Percentiles rank a stretch among this genome's conserved stretches.
Evolutionary conservation across 2,888 invertebrate species (phyloP).

Genomic region (Tetropium fuscum): DNA sequence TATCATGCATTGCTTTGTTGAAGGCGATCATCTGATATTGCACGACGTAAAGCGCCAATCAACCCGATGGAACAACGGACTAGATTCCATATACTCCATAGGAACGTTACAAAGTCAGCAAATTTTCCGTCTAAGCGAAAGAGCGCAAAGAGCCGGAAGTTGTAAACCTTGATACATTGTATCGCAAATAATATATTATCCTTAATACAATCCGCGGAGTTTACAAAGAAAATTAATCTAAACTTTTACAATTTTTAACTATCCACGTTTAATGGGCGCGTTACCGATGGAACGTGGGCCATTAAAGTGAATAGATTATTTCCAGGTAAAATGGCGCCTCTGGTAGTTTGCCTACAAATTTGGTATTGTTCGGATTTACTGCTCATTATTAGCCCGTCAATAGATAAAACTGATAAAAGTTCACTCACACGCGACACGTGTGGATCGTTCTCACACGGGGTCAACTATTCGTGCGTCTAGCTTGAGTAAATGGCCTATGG

Average conservation of each 20-base stretch:
- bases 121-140: conserved; percentile 2
- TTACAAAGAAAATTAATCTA: conserved; percentile 8
- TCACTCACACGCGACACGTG: too few relatives aligned
- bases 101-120: not conserved
- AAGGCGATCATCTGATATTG: too few relatives aligned
- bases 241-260: conserved; percentile 4
- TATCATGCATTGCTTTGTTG: too few relatives aligned
- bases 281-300: not conserved
- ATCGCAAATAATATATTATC: not conserved
- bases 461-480: too few relatives aligned
- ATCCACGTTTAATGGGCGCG: not conserved
- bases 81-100: too few relatives aligned
- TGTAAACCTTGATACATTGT: conserved; percentile 8
- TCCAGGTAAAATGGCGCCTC: not conserved
- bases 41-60: too few relatives aligned
- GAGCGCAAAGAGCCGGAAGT: not conserved
- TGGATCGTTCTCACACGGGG: too few relatives aligned
- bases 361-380: not conserved
- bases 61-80: too few relatives aligned
- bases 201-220: not conserved
- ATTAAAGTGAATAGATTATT: conserved; percentile 1
- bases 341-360: not conserved
- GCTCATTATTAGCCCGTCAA: not conserved
- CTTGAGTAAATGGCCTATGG: too few relatives aligned
- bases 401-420: not conserved